A percentile compares a stretch with the other conserved stretches of the same genome.
phyloP scores from a whole-genome alignment of 1,140 invertebrate genomes.

The Trachymyrmex septentrionalis region DNA sequence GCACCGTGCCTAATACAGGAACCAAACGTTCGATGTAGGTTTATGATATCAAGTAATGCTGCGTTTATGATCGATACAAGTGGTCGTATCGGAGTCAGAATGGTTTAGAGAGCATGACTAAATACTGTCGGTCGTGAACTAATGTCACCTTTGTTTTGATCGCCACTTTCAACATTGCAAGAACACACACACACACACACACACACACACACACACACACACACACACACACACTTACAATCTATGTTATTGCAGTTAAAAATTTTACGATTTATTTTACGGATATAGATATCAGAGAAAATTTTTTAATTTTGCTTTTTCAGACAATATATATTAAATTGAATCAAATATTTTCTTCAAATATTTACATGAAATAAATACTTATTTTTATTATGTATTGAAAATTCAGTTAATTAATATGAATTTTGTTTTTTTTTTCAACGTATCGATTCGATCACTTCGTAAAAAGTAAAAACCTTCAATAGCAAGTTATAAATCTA shows the following conservation, averaged over 20 bases:
- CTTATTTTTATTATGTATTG: background rate
- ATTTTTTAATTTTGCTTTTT: background rate
- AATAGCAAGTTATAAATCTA: background rate
- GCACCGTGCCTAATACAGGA: slow-evolving; percentile 62
- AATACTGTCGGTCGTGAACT: slow-evolving; percentile 61
- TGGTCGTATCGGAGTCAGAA: slow-evolving; percentile 76
- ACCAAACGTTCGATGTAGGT: slow-evolving; percentile 69
- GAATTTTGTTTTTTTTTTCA: background rate
- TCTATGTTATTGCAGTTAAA: background rate
- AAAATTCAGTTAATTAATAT: background rate
- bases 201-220: background rate
- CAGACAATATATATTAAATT: background rate
- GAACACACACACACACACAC: background rate
- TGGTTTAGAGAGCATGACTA: slow-evolving; percentile 65
- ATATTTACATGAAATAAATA: background rate
- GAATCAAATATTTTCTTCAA: slow-evolving; percentile 17
- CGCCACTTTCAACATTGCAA: background rate
- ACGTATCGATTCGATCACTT: background rate
- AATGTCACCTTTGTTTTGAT: slow-evolving; percentile 45
- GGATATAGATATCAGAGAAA: background rate
- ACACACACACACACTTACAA: background rate
- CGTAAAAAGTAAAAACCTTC: background rate
- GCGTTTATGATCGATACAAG: slow-evolving; percentile 76
- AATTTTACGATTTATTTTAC: background rate
- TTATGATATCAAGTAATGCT: slow-evolving; percentile 74